These are phyloP conservation scores for Clepsis dumicolana DNA, from an alignment of 2,888 invertebrate species.

Conservation along the genomic window DNA sequence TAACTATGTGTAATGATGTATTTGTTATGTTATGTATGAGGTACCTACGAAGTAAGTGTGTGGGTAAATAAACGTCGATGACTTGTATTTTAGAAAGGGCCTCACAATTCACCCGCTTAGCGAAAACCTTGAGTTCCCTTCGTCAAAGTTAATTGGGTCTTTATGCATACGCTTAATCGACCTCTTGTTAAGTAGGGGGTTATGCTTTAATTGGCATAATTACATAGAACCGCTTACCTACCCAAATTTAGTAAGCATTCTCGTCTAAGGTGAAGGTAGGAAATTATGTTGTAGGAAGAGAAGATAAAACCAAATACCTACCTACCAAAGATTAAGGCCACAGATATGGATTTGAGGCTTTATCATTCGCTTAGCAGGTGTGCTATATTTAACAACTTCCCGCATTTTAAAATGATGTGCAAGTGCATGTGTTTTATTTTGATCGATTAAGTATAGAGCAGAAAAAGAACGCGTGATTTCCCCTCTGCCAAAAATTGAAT, in stretches of 20 bases:
- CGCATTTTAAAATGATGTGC: too few relatives aligned
- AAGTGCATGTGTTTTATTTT: too few relatives aligned
- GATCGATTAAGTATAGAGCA: too few relatives aligned
- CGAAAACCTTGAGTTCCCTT: slow-evolving; percentile 18
- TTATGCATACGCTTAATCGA: slow-evolving; percentile 26
- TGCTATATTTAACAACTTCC: too few relatives aligned
- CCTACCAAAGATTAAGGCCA: background rate
- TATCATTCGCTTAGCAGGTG: too few relatives aligned
- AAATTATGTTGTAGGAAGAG: background rate
- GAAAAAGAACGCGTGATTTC: too few relatives aligned
- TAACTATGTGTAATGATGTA: background rate
- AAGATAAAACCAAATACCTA: background rate
- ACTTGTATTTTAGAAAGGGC: slow-evolving; percentile 16
- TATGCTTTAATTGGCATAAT: slow-evolving; percentile 28
- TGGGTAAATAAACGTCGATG: slow-evolving; percentile 12
- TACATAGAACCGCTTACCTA: slow-evolving; percentile 14
- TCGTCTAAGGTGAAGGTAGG: background rate
- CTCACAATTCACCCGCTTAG: slow-evolving; percentile 9
- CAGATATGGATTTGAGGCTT: too few relatives aligned
- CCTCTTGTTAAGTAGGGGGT: slow-evolving; percentile 25
- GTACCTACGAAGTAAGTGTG: background rate
- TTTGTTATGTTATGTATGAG: background rate
- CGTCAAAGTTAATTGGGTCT: slow-evolving; percentile 25
- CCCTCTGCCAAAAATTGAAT: too few relatives aligned
- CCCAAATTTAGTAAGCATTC: slow-evolving; percentile 4